Conservation (phyloP, 2,797 vertebrate genomes). For the Danio choprae region DNA sequence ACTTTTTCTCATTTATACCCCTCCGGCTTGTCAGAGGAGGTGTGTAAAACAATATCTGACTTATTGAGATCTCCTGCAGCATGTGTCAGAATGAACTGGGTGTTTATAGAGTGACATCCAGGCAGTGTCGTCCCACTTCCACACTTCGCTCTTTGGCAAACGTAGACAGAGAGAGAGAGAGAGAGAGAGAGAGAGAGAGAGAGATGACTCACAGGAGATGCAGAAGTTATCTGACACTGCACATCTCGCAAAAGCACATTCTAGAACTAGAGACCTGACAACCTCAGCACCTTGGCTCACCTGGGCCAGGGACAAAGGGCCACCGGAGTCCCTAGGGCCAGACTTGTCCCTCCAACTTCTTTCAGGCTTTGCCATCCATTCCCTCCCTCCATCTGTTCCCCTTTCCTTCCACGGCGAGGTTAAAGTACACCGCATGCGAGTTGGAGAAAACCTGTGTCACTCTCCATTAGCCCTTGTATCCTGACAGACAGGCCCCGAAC, state of each 20-base stretch:
- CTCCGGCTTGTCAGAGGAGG: conserved; percentile 17
- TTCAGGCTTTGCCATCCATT: conserved; percentile 19
- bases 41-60: conserved; percentile 32
- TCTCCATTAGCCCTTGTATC: conserved; percentile 54
- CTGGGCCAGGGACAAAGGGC: conserved; percentile 38
- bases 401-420: conserved; percentile 29
- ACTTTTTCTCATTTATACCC: conserved; percentile 6
- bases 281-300: conserved; percentile 43
- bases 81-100: conserved; percentile 22
- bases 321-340: conserved; percentile 11
- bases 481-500: conserved; percentile 52
- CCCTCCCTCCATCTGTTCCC: conserved; percentile 27
- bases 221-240: conserved; percentile 50
- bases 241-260: conserved; percentile 29
- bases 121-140: conserved; percentile 12
- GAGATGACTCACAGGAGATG: conserved; percentile 47
- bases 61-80: conserved; percentile 30
- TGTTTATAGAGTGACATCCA: conserved; percentile 27
- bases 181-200: conserved; percentile 18
- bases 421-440: not conserved
- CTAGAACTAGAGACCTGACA: conserved; percentile 25
- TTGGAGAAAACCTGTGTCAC: conserved; percentile 47
- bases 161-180: not conserved
- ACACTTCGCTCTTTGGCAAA: conserved; percentile 20
- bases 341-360: conserved; percentile 33